Base-by-base conservation (phyloP, 2,888 invertebrate species). In the Caenorhabditis sp. region DNA sequence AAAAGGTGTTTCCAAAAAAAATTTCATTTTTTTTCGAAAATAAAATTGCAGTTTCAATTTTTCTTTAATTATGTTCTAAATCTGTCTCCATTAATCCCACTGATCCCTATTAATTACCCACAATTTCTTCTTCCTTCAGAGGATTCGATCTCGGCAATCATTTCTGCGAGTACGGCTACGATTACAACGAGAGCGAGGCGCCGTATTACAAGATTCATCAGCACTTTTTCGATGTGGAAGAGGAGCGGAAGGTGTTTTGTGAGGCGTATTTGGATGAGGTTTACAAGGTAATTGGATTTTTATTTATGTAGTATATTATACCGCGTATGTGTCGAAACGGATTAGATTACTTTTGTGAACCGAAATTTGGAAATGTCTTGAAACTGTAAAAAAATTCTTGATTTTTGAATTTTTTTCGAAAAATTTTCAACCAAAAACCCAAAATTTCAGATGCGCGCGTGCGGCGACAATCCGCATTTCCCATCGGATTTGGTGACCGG, bases 71-170 rank as follows among this genome's bases (percentile, higher is more conserved):
- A n/a, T n/a, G n/a, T n/a, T n/a, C n/a, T n/a, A n/a, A n/a, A n/a
- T n/a, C n/a, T n/a, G n/a, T n/a, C n/a, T n/a, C n/a, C n/a, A n/a
- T n/a, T n/a, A n/a, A n/a, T n/a, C n/a, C n/a, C n/a, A n/a, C n/a
- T n/a, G n/a, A n/a, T n/a, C n/a, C n/a, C n/a, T n/a, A n/a, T n/a
- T n/a, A n/a, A n/a, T n/a, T n/a, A n/a, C n/a, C n/a, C n/a, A n/a
- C n/a, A n/a, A n/a, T n/a, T n/a, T 32, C 32, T 32, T 32, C 32
- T 9, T 6, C 9, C 58, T 67, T 1, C 68, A 87, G 87, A 72
- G 87, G 87, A 18, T 87, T 87, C 76, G 87, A 87, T 47, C 69
- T 87, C 26, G 87, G 86, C 18, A 87, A 86, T 58, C 87, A 87
- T 55, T 83, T 87, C 78, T 86, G 87, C 40, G 87, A 87, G 53